phyloP scores from a whole-genome alignment of 2,888 invertebrate species.

The Epirrhoe alternata region DNA sequence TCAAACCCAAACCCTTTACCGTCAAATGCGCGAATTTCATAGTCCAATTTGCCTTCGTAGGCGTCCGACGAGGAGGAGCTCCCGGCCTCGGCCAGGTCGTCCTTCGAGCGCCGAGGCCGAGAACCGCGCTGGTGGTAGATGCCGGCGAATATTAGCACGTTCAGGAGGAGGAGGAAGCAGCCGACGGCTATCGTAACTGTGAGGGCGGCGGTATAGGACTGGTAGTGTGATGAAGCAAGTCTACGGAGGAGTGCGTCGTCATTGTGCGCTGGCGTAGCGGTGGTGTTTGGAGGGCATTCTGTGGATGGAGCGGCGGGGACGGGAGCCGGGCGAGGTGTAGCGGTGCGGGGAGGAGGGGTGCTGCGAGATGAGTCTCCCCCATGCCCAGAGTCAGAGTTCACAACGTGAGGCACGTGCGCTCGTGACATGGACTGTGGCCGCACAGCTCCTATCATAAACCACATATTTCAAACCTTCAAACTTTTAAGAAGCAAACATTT shows the following conservation, averaged over 20 bases:
- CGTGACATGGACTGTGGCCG: constrained; percentile 90
- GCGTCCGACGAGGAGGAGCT: constrained; percentile 88
- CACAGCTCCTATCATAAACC: constrained; percentile 86
- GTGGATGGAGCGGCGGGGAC: constrained; percentile 85
- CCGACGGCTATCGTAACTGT: constrained; percentile 95
- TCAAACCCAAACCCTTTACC: constrained; percentile 84
- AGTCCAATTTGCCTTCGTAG: constrained; percentile 85
- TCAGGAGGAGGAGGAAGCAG: constrained; percentile 91
- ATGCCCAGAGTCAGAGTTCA: constrained; percentile 69
- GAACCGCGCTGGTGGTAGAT: constrained; percentile 94
- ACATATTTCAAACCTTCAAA: constrained; percentile 21
- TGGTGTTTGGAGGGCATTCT: constrained; percentile 89
- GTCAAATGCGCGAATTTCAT: constrained; percentile 81
- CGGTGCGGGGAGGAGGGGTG: constrained; percentile 77
- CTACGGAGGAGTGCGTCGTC: constrained; percentile 90
- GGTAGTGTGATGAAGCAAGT: constrained; percentile 92
- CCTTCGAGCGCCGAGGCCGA: constrained; percentile 89
- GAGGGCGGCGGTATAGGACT: constrained; percentile 94
- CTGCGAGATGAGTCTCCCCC: constrained; percentile 57
- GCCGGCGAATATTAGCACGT: constrained; percentile 94
- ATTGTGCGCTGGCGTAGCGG: constrained; percentile 74
- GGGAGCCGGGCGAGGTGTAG: constrained; percentile 72
- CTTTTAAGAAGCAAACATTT: background rate
- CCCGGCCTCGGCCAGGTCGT: constrained; percentile 90
- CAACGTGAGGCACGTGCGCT: constrained; percentile 86